Evolutionary conservation across 2,888 invertebrate genomes (phyloP), one percentile per base, ranked within the genome.

Genomic region (Synergus umbraculus): DNA sequence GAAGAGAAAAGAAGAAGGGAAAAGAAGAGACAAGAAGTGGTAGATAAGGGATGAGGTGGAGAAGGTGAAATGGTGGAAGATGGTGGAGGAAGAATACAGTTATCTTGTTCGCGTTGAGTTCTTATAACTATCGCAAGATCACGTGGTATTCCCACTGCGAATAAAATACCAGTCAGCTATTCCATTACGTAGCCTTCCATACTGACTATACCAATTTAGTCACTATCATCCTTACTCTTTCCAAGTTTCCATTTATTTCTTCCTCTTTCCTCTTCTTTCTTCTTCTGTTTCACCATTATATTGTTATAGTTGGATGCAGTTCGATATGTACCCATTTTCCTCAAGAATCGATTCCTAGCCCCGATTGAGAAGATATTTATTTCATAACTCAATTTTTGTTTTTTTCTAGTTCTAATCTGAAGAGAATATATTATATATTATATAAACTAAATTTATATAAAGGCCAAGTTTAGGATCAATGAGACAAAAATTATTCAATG

Each of bases 81-180:
- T 73, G 73, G 54, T 37, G 49, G 73, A 54, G 73, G 73, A n/a
- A 73, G 37, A 73, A 54, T 73, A 73, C 73, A 73, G 73, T 73
- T 73, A 73, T 73, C 73, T 73, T 10, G 73, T 73, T 73, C 54
- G 73, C 37, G 73, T 73, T 9, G n/a, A 54, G 73, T 73, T 73
- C 54, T 73, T 73, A 37, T 73, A 73, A 73, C 54, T 73, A 73
- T 73, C 73, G 73, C 54, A 13, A 73, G 54, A 73, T 73, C 73
- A 73, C 73, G 73, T 73, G 73, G 73, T 69, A 69, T 73, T 73
- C 73, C 49, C 73, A 54, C 73, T 73, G 73, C 73, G 41, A 73
- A 73, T 73, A 73, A 73, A 73, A 73, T 73, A 54, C 49, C 54
- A 73, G 15, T 73, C 73, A n/a, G 54, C 54, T 73, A 37, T 66